Evolutionary conservation across 2,797 vertebrate genomes (phyloP), one percentile per base, ranked within the genome.

Genomic region (Pampus argenteus): DNA sequence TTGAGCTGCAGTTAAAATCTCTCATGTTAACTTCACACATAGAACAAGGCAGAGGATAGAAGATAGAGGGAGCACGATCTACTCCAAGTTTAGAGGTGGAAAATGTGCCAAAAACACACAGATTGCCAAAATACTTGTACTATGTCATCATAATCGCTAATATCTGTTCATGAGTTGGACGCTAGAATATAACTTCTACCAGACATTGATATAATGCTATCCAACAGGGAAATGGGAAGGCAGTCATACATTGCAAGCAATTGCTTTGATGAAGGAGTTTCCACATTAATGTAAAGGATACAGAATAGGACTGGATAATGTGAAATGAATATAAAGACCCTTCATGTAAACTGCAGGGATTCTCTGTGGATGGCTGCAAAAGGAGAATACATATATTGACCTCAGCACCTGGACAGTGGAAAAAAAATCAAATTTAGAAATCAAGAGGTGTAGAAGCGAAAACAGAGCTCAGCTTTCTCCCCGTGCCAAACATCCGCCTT

Each of bases 231-330:
- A 81, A 70, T 54, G 54, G 62, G 73, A 60, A 74, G 69, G 29
- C 45, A 64, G 45, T 67, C 20, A 50, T 64, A 78, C 54, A 66
- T 58, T 65, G 40, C 67, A 63, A 51, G 63, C 42, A 66, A 58
- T 65, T 80, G 79, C 66, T 83, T 76, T 76, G 61, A 87, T 70
- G 71, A 59, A 74, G 66, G 47, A 79, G 81, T 90, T 88, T 90
- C 85, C 81, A 85, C 80, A 76, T 86, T 59, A 63, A 84, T 73
- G 64, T 38, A 59, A 81, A 76, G 60, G 71, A 87, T 76, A 70
- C 22, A 47, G 54, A 60, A 31, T 66, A 20, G 20, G 75, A 72
- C 40, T 70, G 66, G 66, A 72, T 18, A 9, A 59, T 68, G 66
- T 73, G 47, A 70, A 36, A 20, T 44, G 56, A 81, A 72, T 54